These are phyloP conservation scores for Bovichtus variegatus DNA, from an alignment of 2,797 vertebrate species.

Conservation along the genomic window DNA sequence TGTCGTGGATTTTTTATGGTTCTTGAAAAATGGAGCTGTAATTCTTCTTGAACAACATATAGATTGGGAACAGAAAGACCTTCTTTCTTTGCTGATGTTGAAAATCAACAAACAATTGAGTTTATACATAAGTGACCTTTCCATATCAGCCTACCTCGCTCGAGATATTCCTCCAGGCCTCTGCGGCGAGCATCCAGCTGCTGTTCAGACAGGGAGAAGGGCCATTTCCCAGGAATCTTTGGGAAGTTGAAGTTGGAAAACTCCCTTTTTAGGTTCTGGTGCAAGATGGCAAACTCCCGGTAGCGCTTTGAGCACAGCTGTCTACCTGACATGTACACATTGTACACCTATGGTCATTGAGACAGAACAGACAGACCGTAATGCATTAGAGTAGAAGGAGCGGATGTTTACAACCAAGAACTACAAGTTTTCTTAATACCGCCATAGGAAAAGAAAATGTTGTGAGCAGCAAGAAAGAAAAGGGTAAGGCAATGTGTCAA, in stretches of 20 bases:
- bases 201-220: slow-evolving; percentile 96
- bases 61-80: not conserved
- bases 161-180: slow-evolving; percentile 94
- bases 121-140: slow-evolving; percentile 12
- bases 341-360: slow-evolving; percentile 88
- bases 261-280: slow-evolving; percentile 96
- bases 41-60: not conserved
- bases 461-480: not conserved
- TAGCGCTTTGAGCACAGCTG: slow-evolving; percentile 97
- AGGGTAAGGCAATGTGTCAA: not conserved
- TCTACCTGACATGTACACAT: slow-evolving; percentile 96
- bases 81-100: not conserved
- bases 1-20: not conserved
- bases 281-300: slow-evolving; percentile 94
- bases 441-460: not conserved
- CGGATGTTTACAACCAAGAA: not conserved
- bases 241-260: slow-evolving; percentile 96
- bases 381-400: not conserved
- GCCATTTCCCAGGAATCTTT: slow-evolving; percentile 96
- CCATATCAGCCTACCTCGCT: slow-evolving; percentile 77
- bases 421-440: not conserved
- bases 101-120: not conserved
- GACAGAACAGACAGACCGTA: not conserved
- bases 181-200: slow-evolving; percentile 94
- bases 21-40: not conserved